Base-by-base conservation (phyloP, 2,797 vertebrate species). In the Apodemus agrarius region DNA sequence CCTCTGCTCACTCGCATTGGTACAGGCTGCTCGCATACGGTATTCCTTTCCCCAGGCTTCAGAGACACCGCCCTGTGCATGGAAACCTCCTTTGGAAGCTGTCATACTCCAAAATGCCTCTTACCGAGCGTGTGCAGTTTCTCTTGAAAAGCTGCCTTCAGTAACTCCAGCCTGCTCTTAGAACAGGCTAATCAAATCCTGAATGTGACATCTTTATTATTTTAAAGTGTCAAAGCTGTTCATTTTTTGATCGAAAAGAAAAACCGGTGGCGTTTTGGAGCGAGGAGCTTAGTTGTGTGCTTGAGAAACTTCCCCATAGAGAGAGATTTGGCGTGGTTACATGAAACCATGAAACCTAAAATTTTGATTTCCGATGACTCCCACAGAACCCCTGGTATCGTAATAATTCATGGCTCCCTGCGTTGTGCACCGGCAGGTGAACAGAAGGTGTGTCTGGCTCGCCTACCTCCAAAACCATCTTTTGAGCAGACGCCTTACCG, bases 211-310 rank as follows among this genome's bases (percentile, higher is more conserved):
- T 94, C 91, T 96, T 90, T 52, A 69, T 91, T 90, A 54, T 79
- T 96, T 96, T 59, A 88, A 94, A 90, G 93, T 97, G 93, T 97
- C 96, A 97, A 96, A 97, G 81, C 96, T 89, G 54, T 92, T 97
- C 90, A 31, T 52, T 95, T 96, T 95, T 96, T 96, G 69, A 94
- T 31, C 94, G 88, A 85, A 87, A 96, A 74, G 57, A 61, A 69
- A 75, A 95, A 34, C 21, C 72, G 90, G 90, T 84, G 81, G 63
- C 90, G 72, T 79, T 93, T 93, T 93, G n/a, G 52, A 89, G 93
- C 94, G 37, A 93, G 24, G 57, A 74, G 12, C 87, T 91, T 76
- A 46, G 31, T 0, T 0, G 0, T 87, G 17, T 84, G 13, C 93
- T 94, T 76, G 46, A 96, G 86, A 52, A 93, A 19, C 52, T 59